Base-by-base conservation (phyloP, 2,888 invertebrate species). In the Agonopterix heracliana region DNA sequence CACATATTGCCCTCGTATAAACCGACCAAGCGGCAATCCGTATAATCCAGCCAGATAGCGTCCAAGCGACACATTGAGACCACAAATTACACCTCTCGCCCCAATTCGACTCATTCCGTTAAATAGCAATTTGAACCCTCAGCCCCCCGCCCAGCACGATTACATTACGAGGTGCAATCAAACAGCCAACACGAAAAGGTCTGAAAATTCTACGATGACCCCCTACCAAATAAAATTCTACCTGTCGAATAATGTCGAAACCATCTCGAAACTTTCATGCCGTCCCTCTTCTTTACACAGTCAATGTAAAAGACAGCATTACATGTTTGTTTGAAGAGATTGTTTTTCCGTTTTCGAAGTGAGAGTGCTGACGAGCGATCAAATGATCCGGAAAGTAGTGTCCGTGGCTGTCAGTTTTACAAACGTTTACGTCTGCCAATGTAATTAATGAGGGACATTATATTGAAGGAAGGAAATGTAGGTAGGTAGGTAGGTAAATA, bases 371-470 rank as follows among this genome's bases (percentile, higher is more conserved):
- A 47, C 45, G 9, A 45, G 50, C 44, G 50, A 56, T 55, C 54
- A 57, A 53, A 44, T 54, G 53, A 53, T 55, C 51, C 53, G 55
- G 59, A 59, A 63, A 60, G 56, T 57, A 56, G 49, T 51, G 47
- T 36, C 49, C 42, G 50, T 36, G 44, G 47, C 26, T 5, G 26
- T 26, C 26, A 26, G 26, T 26, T 26, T 26, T 26, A 26, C 26
- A 26, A 26, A 26, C 26, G 26, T 26, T 26, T 26, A 7, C 26
- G 26, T 49, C 52, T 38, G 44, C 50, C 48, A 52, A 45, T 34
- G 26, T 26, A 26, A 26, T 26, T 17, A 26, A 26, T 7, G 7
- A 1, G 26, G 26, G 7, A 26, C 5, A 26, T 7, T 26, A 7
- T 17, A 26, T 26, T 26, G 14, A 2, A 26, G n/a, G n/a, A n/a